Evolutionary conservation across 2,888 invertebrate species (phyloP).

Genomic region (Melieria omissa): DNA sequence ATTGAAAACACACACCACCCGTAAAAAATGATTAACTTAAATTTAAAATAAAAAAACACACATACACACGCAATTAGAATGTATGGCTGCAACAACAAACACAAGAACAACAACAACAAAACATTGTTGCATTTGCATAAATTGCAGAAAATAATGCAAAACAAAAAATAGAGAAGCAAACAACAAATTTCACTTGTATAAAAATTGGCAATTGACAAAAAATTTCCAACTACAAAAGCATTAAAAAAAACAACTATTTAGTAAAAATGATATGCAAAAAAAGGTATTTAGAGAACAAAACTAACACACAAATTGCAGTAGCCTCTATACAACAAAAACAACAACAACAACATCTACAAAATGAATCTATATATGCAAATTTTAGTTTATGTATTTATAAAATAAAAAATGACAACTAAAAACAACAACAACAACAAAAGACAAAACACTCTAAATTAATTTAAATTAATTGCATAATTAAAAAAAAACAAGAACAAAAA

Average conservation of each 20-base stretch:
- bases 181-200: background rate
- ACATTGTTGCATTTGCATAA: background rate
- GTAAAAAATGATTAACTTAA: constrained; percentile 7
- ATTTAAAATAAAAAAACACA: background rate
- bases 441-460: constrained; percentile 11
- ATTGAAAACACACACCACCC: background rate
- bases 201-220: background rate
- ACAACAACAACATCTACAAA: no score
- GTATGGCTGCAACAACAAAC: background rate
- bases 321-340: no score
- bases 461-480: constrained; percentile 27
- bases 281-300: no score
- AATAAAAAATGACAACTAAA: constrained; percentile 25
- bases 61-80: background rate
- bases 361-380: no score
- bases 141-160: constrained; percentile 13
- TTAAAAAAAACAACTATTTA: background rate
- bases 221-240: background rate
- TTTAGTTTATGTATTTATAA: constrained; percentile 43
- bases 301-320: no score
- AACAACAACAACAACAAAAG: constrained; percentile 17
- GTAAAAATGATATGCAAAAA: no score
- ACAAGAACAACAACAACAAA: constrained; percentile 1
- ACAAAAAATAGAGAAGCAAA: constrained; percentile 6
- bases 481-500: constrained; percentile 36